phyloP scores from a whole-genome alignment of 2,113 vertebrate genomes.

The Poeciliopsis occidentalis region DNA sequence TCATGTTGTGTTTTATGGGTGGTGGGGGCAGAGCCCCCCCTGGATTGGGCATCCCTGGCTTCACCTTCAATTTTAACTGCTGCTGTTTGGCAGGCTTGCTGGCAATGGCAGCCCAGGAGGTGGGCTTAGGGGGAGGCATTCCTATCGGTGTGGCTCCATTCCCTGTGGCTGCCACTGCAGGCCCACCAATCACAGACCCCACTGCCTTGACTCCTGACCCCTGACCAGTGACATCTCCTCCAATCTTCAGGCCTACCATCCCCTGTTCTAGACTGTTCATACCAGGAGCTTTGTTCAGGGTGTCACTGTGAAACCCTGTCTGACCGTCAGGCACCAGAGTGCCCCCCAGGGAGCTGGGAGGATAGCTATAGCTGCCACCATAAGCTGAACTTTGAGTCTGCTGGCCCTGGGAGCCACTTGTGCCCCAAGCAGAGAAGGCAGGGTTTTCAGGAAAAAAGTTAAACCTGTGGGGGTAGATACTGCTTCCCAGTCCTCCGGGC shows the following conservation, averaged over 20 bases:
- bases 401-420: slow-evolving; percentile 92
- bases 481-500: slow-evolving; percentile 91
- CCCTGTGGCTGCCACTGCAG: slow-evolving; percentile 84
- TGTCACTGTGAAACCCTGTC: slow-evolving; percentile 91
- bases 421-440: slow-evolving; percentile 94
- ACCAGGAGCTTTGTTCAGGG: slow-evolving; percentile 92
- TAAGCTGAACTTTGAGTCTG: too few species aligned
- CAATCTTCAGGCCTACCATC: slow-evolving; percentile 94
- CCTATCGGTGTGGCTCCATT: slow-evolving; percentile 85
- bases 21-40: slow-evolving; percentile 87
- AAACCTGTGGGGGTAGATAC: slow-evolving; percentile 93
- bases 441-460: slow-evolving; percentile 97
- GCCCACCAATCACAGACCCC: slow-evolving; percentile 89
- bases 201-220: slow-evolving; percentile 88
- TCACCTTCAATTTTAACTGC: slow-evolving; percentile 90
- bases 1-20: slow-evolving; percentile 97
- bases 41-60: slow-evolving; percentile 85
- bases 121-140: too few species aligned
- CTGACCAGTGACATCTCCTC: slow-evolving; percentile 85
- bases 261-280: slow-evolving; percentile 97
- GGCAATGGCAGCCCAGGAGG: too few species aligned
- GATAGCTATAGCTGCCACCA: too few species aligned
- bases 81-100: slow-evolving; percentile 92
- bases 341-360: too few species aligned
- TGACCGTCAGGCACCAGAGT: too few species aligned